Percentiles rank a stretch among this genome's conserved stretches.
Conservation (phyloP, 1,140 invertebrate species). For the Drosophila bipectinata region DNA sequence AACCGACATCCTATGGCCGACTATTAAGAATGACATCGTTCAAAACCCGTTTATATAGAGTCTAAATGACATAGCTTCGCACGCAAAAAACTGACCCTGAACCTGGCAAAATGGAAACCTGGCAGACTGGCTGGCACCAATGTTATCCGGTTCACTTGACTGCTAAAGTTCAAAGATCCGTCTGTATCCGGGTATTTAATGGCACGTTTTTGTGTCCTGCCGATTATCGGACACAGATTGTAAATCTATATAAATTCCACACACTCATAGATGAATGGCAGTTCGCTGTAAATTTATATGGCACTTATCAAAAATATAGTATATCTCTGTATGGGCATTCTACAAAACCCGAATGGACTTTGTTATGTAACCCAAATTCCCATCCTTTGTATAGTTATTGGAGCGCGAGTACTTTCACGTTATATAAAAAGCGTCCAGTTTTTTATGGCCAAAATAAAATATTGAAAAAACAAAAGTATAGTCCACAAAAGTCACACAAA, state of each 20-base stretch:
- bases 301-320: constrained; percentile 46
- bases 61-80: constrained; percentile 10
- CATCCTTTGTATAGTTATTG: constrained; percentile 67
- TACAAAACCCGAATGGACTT: constrained; percentile 35
- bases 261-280: constrained; percentile 4
- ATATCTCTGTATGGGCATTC: not conserved
- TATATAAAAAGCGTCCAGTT: constrained; percentile 33
- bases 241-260: constrained; percentile 3
- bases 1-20: constrained; percentile 33
- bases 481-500: constrained; percentile 43
- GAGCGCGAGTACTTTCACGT: constrained; percentile 54
- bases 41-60: constrained; percentile 46
- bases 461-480: constrained; percentile 51
- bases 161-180: constrained; percentile 38
- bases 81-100: constrained; percentile 56
- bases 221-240: constrained; percentile 36
- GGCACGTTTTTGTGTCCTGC: constrained; percentile 41
- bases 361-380: constrained; percentile 47
- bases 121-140: constrained; percentile 55
- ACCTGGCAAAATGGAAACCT: constrained; percentile 39
- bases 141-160: constrained; percentile 22
- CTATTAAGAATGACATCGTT: constrained; percentile 25
- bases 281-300: constrained; percentile 21
- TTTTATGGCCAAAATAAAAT: constrained; percentile 22
- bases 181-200: constrained; percentile 21